Base-by-base conservation (phyloP, 2,113 vertebrate genomes). In the Mixornis gularis region DNA sequence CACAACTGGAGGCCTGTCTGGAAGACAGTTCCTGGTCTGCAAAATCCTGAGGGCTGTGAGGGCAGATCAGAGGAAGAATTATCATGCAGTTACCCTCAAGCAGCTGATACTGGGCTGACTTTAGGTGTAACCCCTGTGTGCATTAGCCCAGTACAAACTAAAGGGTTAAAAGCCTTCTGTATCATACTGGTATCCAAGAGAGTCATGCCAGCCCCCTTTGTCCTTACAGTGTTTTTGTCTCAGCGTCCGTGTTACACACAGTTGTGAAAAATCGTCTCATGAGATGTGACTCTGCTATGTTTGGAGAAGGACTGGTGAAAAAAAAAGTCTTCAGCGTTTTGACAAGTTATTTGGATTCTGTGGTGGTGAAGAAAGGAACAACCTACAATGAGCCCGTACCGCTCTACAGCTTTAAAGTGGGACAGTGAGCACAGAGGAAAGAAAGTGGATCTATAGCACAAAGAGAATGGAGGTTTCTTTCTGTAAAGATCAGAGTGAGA, bases 301-400 rank as follows among this genome's bases (percentile, higher is more conserved):
- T 87, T 79, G 71, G 66, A 89, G 85, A 87, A 85, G 85, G 79
- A 21, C 74, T 82, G 55, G 63, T 60, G 68, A 85, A 91, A 91
- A 92, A 92, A 91, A 92, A 74, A 40, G 30, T 24, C 81, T 44
- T 17, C 66, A 63, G 71, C 1, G 0, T 72, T 89, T 94, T 82
- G 84, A 93, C 93, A 85, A 91, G 81, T 85, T 85, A 76, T 65
- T 92, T 79, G 74, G 82, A 82, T 92, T 79, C 85, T 70, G 90
- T 4, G 27, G 73, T 76, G 74, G 59, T 36, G 65, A 92, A 59
- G 89, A 91, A 53, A 82, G 78, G 69, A 89, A 48, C 69, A 79
- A 34, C 38, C 85, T 48, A 72, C 55, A 80, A 72, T 60, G 66
- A 84, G 62, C 27, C 64, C 4, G 3, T 32, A 44, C 17, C 14